Percentiles rank a stretch among this genome's conserved stretches.
phyloP scores from a whole-genome alignment of 2,888 invertebrate species.

The Sepiola atlantica region DNA sequence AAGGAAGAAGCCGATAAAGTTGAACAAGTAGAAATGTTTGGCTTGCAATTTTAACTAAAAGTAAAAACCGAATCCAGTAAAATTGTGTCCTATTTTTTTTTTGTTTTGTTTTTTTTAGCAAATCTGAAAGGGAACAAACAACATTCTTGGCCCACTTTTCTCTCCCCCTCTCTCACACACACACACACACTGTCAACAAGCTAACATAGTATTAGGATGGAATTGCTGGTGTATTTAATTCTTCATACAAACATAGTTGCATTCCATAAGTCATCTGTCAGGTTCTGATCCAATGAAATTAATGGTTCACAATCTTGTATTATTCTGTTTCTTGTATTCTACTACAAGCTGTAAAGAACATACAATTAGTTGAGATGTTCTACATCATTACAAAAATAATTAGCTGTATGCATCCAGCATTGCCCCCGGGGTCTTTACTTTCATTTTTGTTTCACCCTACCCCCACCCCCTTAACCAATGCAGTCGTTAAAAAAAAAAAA shows the following conservation, averaged over 20 bases:
- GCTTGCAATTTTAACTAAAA: slow-evolving; percentile 18
- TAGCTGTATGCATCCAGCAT: no score
- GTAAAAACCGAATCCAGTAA: slow-evolving; percentile 32
- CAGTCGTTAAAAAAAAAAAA: no score
- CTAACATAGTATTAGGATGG: background rate
- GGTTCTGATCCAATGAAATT: background rate
- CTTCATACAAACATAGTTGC: background rate
- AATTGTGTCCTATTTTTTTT: background rate
- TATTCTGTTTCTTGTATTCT: background rate
- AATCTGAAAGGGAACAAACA: slow-evolving; percentile 19
- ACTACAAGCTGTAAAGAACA: background rate
- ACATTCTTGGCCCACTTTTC: slow-evolving; percentile 14
- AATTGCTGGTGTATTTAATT: slow-evolving; percentile 32
- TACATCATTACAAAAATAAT: background rate
- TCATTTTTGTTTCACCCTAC: no score
- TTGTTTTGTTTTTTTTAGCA: background rate
- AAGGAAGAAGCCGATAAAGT: background rate
- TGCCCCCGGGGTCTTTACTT: no score
- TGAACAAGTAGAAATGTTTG: background rate
- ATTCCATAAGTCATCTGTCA: slow-evolving; percentile 20
- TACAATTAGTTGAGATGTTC: background rate
- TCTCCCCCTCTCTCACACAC: background rate
- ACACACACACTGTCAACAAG: background rate
- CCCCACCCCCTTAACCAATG: no score
- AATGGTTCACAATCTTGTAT: slow-evolving; percentile 32